Conservation (phyloP, 2,113 vertebrate genomes). For the Gracilinanus agilis region DNA sequence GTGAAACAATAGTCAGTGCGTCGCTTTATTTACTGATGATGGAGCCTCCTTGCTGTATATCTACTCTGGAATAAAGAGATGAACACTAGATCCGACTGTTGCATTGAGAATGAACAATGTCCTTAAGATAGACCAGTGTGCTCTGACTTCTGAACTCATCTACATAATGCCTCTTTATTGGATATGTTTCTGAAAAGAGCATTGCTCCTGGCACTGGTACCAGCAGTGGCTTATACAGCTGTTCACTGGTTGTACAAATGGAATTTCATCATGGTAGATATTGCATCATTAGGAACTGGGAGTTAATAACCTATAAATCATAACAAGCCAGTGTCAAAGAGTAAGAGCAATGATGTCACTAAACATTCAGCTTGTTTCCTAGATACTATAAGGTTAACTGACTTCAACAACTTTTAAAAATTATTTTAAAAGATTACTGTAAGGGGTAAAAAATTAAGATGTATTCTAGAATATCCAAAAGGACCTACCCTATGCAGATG, state of each 20-base stretch:
- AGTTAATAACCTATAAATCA: slow-evolving; percentile 56
- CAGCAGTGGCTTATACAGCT: background rate
- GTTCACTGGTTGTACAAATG: slow-evolving; percentile 12
- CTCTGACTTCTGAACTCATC: slow-evolving; percentile 65
- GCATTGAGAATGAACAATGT: slow-evolving; percentile 29
- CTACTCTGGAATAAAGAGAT: slow-evolving; percentile 60
- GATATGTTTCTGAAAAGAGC: slow-evolving; percentile 57
- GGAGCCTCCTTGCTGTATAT: slow-evolving; percentile 26
- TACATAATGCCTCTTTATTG: slow-evolving; percentile 46
- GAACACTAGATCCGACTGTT: slow-evolving; percentile 45
- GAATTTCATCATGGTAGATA: slow-evolving; percentile 34
- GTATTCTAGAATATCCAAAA: background rate
- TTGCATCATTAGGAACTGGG: background rate
- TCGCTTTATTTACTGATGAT: slow-evolving; percentile 70
- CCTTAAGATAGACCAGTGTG: background rate
- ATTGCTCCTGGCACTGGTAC: slow-evolving; percentile 2
- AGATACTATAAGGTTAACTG: slow-evolving; percentile 12
- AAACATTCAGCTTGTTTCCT: slow-evolving; percentile 46
- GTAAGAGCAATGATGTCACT: slow-evolving; percentile 23
- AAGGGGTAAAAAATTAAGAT: background rate
- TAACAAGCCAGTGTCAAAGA: slow-evolving; percentile 19
- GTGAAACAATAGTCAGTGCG: slow-evolving; percentile 72
- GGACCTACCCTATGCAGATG: background rate
- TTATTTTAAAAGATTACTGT: slow-evolving; percentile 26
- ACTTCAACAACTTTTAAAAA: background rate